These are phyloP conservation scores for Carassius gibelio DNA, from an alignment of 2,113 vertebrate species.

Conservation along the genomic window DNA sequence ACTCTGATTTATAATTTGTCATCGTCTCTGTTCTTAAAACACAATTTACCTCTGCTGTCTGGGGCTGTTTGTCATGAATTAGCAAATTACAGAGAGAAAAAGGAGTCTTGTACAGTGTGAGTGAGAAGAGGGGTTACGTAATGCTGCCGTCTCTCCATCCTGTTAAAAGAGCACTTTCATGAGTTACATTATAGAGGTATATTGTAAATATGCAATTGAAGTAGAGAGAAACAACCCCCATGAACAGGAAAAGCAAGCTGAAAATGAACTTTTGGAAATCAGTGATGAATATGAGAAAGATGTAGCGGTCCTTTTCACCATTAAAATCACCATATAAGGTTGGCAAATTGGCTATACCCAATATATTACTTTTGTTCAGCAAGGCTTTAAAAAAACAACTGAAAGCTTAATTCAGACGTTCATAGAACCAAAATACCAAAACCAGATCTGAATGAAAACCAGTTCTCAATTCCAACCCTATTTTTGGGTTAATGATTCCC, in stretches of 20 bases:
- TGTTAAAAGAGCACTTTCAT: constrained; percentile 15
- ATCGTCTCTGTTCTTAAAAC: constrained; percentile 43
- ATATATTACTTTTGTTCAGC: not conserved
- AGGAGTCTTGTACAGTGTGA: not conserved
- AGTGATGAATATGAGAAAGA: constrained; percentile 6
- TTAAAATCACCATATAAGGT: not conserved
- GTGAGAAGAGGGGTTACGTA: not conserved
- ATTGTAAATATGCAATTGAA: constrained; percentile 1
- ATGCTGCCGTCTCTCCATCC: not conserved
- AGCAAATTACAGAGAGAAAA: constrained; percentile 42
- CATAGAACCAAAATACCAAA: not conserved
- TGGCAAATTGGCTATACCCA: not conserved
- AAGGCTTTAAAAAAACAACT: not conserved
- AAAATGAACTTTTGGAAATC: not conserved
- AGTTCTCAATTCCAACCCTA: not conserved
- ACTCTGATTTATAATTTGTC: constrained; percentile 45
- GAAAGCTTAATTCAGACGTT: not conserved
- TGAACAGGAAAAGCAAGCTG: not conserved
- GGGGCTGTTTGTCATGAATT: constrained; percentile 28
- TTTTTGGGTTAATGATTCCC: not conserved
- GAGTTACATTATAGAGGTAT: not conserved
- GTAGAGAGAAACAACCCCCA: not conserved
- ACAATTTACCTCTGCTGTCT: constrained; percentile 52
- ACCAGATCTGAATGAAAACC: not conserved
- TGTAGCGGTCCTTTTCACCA: not conserved